These are phyloP conservation scores for Acleris laterana DNA, from an alignment of 2,888 invertebrate genomes.

Conservation along the genomic window DNA sequence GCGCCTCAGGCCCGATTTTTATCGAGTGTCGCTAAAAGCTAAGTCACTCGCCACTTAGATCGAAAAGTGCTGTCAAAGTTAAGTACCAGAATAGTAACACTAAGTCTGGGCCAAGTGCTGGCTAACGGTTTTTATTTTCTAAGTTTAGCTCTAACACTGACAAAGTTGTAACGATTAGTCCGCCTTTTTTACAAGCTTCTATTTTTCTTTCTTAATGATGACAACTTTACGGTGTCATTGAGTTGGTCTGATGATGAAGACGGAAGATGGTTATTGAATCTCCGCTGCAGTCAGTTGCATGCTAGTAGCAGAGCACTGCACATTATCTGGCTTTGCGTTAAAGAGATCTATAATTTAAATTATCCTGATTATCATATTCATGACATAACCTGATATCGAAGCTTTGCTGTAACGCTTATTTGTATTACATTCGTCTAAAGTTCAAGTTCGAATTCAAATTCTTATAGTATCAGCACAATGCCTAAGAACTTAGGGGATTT, in stretches of 20 bases:
- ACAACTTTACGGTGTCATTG: too few species aligned
- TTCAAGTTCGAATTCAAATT: not conserved
- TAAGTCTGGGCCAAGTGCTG: not conserved
- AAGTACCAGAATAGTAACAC: constrained; percentile 27
- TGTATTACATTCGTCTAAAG: not conserved
- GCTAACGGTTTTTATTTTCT: not conserved
- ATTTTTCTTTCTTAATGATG: too few species aligned
- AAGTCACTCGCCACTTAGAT: constrained; percentile 20
- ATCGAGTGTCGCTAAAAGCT: constrained; percentile 28
- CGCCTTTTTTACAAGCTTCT: too few species aligned
- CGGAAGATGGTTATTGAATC: too few species aligned
- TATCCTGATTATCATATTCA: not conserved
- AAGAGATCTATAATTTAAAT: not conserved
- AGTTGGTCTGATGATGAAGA: too few species aligned
- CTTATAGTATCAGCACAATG: not conserved
- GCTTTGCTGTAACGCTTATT: not conserved
- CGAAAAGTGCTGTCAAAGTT: constrained; percentile 27
- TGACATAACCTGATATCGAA: not conserved
- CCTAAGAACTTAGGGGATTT: not conserved
- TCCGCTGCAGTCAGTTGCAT: too few species aligned
- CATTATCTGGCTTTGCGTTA: too few species aligned
- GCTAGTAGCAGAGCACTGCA: too few species aligned
- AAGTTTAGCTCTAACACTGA: not conserved
- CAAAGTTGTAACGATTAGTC: not conserved
- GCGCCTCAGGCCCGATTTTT: constrained; percentile 28